These are phyloP conservation scores for Fistularia tabacaria DNA, from an alignment of 2,797 vertebrate genomes.

Conservation along the genomic window DNA sequence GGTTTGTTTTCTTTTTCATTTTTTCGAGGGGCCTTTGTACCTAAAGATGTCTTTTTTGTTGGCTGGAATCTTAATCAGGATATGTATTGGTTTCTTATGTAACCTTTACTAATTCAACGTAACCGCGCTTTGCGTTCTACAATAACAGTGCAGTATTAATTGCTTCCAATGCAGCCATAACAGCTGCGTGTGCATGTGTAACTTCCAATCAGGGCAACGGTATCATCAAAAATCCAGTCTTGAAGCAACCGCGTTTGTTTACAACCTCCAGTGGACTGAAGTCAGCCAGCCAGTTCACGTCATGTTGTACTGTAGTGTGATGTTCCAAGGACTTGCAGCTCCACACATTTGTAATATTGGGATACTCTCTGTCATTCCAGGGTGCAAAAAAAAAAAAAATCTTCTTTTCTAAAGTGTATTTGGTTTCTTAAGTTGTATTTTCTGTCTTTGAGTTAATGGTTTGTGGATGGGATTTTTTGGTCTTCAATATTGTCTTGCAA, in stretches of 20 bases:
- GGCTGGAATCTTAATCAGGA: too few species aligned
- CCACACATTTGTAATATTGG: slow-evolving; percentile 17
- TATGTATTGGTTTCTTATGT: slow-evolving; percentile 15
- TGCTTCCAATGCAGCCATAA: slow-evolving; percentile 35
- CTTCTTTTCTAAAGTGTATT: slow-evolving; percentile 47
- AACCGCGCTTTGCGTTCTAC: slow-evolving; percentile 22
- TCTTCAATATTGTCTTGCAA: slow-evolving; percentile 55
- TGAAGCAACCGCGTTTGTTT: slow-evolving; percentile 33
- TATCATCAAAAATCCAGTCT: slow-evolving; percentile 17
- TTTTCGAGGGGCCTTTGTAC: slow-evolving; percentile 12
- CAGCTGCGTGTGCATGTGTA: slow-evolving; percentile 17
- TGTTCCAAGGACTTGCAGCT: too few species aligned
- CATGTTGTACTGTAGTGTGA: slow-evolving; percentile 1
- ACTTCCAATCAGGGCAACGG: slow-evolving; percentile 51
- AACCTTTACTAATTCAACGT: slow-evolving; percentile 14
- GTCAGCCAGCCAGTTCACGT: slow-evolving; percentile 13
- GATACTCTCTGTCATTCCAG: slow-evolving; percentile 36
- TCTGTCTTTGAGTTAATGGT: slow-evolving; percentile 26
- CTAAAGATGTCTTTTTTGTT: slow-evolving; percentile 9
- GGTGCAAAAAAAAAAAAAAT: slow-evolving; percentile 26
- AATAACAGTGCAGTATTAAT: slow-evolving; percentile 56
- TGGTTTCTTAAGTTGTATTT: slow-evolving; percentile 32
- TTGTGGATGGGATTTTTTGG: slow-evolving; percentile 31
- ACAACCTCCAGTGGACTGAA: slow-evolving; percentile 31
- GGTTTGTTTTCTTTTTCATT: slow-evolving; percentile 30